These are phyloP conservation scores for Eupelmus urozonus DNA, from an alignment of 2,888 invertebrate genomes.

Conservation along the genomic window DNA sequence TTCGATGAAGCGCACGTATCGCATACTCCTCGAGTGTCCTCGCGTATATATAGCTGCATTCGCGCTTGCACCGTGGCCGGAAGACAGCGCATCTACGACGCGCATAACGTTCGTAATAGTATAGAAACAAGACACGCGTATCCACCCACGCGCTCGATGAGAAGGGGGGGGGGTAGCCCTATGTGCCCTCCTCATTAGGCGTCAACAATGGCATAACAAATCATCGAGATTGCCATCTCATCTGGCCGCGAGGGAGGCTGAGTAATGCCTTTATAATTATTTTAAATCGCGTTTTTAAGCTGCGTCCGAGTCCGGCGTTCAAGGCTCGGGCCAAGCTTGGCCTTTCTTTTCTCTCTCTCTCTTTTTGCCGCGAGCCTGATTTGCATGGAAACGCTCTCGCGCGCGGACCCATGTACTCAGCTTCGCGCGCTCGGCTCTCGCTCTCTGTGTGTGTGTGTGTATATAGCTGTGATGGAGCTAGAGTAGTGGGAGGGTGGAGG, in stretches of 20 bases:
- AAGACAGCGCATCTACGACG: neutral
- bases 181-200: slow-evolving; percentile 68
- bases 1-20: slow-evolving; percentile 44
- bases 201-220: slow-evolving; percentile 72
- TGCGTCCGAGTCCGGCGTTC: slow-evolving; percentile 63
- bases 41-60: neutral
- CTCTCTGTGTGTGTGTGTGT: no score
- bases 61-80: no score
- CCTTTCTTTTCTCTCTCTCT: slow-evolving; percentile 2
- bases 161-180: no score
- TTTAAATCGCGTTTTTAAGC: slow-evolving; percentile 67
- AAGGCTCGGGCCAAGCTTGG: slow-evolving; percentile 4
- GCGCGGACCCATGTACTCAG: slow-evolving; percentile 7
- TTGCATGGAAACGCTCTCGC: slow-evolving; percentile 50
- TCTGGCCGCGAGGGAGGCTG: slow-evolving; percentile 61
- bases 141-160: no score
- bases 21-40: slow-evolving; percentile 5
- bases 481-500: no score
- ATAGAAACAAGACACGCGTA: no score
- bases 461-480: no score
- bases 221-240: slow-evolving; percentile 71
- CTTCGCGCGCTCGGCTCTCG: no score
- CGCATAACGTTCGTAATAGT: neutral
- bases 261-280: slow-evolving; percentile 71
- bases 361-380: slow-evolving; percentile 13